Conservation (phyloP, 2,888 invertebrate genomes). For the Andrena fulva region DNA sequence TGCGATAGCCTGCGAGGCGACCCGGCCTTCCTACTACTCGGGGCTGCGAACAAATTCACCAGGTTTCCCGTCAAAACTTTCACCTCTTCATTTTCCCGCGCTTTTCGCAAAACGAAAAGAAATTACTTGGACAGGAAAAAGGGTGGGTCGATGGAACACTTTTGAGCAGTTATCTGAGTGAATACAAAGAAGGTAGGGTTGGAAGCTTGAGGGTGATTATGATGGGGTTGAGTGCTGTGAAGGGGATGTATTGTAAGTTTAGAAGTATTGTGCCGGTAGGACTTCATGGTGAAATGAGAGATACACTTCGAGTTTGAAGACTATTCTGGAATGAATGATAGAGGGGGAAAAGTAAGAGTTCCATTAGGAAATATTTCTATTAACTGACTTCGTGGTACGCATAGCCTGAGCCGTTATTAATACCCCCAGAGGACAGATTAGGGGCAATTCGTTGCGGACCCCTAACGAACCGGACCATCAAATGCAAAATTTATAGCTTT, state of each 20-base stretch:
- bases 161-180: neutral
- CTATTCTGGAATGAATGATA: neutral
- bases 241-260: too few species aligned
- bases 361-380: constrained; percentile 6
- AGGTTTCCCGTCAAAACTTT: neutral
- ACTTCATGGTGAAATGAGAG: neutral
- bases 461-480: constrained; percentile 4
- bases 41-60: constrained; percentile 54
- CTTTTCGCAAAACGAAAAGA: neutral
- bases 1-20: constrained; percentile 62
- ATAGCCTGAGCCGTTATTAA: constrained; percentile 3
- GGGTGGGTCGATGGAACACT: neutral
- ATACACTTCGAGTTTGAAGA: neutral
- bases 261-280: too few species aligned
- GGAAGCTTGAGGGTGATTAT: too few species aligned
- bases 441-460: neutral
- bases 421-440: constrained; percentile 1
- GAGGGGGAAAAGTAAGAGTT: neutral
- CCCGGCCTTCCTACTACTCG: constrained; percentile 70
- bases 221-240: too few species aligned
- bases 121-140: neutral
- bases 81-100: neutral
- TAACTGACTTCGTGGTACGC: constrained; percentile 4
- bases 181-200: neutral
- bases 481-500: constrained; percentile 20